phyloP scores from a whole-genome alignment of 2,113 vertebrate genomes.

The Gopherus flavomarginatus region DNA sequence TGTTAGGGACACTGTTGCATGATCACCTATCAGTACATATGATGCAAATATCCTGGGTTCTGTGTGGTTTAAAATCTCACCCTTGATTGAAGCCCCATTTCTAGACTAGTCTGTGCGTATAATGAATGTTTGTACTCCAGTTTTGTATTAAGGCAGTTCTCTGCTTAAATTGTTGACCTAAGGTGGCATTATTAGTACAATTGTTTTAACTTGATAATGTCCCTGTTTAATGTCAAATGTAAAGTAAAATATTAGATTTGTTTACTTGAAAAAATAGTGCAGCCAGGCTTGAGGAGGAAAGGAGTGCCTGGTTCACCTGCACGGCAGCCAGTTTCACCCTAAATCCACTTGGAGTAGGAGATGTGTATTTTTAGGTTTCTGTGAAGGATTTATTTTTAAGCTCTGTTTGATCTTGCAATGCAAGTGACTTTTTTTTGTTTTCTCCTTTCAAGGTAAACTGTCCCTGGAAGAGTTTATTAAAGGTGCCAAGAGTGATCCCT shows the following conservation, averaged over 20 bases:
- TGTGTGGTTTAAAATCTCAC: not conserved
- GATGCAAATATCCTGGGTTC: not conserved
- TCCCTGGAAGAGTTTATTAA: constrained; percentile 89
- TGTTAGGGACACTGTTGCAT: fast-evolving
- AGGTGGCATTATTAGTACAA: not conserved
- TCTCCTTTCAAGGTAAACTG: constrained; percentile 79
- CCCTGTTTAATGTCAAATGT: constrained; percentile 24
- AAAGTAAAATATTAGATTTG: constrained; percentile 29
- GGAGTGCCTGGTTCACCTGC: constrained; percentile 4
- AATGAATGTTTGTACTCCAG: not conserved
- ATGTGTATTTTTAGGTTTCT: not conserved
- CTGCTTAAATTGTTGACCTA: not conserved
- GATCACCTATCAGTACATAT: not conserved
- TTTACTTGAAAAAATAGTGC: constrained; percentile 39
- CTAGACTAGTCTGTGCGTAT: not conserved
- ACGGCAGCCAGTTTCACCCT: constrained; percentile 29
- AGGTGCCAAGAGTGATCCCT: constrained; percentile 90
- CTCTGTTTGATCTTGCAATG: not conserved
- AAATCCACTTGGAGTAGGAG: not conserved
- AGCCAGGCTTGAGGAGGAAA: constrained; percentile 54
- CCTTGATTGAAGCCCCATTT: not conserved
- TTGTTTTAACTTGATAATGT: not conserved
- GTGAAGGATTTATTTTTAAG: not conserved
- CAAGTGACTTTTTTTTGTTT: not conserved
- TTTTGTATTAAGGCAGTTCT: not conserved